Conservation (phyloP, 2,113 vertebrate species). For the Pelecanus crispus region DNA sequence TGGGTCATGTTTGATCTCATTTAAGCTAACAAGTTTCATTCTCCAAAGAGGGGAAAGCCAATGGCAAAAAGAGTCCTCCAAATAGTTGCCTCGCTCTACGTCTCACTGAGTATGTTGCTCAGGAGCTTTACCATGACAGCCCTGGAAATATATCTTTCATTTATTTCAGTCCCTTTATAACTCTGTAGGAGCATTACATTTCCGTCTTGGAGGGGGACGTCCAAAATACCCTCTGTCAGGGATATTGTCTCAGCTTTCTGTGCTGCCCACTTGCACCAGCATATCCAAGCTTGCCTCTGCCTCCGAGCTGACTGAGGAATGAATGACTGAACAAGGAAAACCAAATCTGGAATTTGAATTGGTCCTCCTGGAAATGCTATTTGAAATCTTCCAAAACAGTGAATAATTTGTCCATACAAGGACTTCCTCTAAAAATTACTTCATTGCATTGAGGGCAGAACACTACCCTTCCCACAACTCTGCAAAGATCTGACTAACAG, state of each 20-base stretch:
- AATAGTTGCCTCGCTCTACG: not conserved
- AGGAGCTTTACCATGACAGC: not conserved
- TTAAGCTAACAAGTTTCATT: not conserved
- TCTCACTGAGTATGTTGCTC: not conserved
- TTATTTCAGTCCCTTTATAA: not conserved
- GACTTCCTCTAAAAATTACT: conserved; percentile 16
- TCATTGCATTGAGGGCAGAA: not conserved
- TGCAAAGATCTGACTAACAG: not conserved
- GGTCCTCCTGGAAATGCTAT: not conserved
- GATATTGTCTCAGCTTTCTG: not conserved
- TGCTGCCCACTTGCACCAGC: not conserved
- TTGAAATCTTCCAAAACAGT: not conserved
- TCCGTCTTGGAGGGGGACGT: not conserved
- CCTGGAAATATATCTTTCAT: not conserved
- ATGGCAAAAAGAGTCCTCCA: not conserved
- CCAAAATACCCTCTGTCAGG: not conserved
- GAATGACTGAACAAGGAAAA: not conserved
- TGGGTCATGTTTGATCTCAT: not conserved
- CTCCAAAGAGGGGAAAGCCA: not conserved
- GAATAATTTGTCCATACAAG: not conserved
- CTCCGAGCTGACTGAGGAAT: not conserved
- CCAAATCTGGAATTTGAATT: not conserved
- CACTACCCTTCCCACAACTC: not conserved
- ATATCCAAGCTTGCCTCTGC: not conserved
- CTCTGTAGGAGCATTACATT: not conserved